phyloP scores from a whole-genome alignment of 92 coral and sea anemone species.

The Porites evermanni region DNA sequence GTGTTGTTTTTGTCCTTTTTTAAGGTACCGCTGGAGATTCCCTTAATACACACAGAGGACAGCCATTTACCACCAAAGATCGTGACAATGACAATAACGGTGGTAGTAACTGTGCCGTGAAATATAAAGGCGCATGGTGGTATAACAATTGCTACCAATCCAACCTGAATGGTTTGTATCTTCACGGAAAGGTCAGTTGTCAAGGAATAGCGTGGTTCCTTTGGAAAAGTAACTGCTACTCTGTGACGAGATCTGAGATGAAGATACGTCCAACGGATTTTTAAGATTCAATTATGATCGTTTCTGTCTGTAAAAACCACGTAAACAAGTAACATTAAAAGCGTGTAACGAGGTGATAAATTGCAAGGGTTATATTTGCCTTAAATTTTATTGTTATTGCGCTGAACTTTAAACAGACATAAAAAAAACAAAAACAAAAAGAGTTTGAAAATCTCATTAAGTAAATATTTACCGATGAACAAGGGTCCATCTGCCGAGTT shows the following conservation, averaged over 20 bases:
- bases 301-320: no score
- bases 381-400: no score
- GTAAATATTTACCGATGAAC: no score
- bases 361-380: no score
- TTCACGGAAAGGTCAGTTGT: slow-evolving; percentile 18
- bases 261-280: slow-evolving; percentile 1
- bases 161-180: slow-evolving; percentile 43
- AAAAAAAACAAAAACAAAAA: no score
- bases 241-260: background rate
- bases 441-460: no score
- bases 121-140: slow-evolving; percentile 14
- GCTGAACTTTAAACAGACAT: no score
- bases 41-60: background rate
- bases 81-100: slow-evolving; percentile 8
- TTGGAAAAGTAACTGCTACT: slow-evolving; percentile 14
- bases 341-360: no score
- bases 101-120: slow-evolving; percentile 1
- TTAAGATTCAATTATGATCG: background rate
- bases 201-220: slow-evolving; percentile 19
- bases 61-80: slow-evolving; percentile 19
- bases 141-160: slow-evolving; percentile 4
- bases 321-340: no score
- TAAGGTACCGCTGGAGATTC: slow-evolving; percentile 20
- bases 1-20: background rate
- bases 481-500: no score